Evolutionary conservation across 2,113 vertebrate genomes (phyloP).

Genomic region (Burhinus oedicnemus): DNA sequence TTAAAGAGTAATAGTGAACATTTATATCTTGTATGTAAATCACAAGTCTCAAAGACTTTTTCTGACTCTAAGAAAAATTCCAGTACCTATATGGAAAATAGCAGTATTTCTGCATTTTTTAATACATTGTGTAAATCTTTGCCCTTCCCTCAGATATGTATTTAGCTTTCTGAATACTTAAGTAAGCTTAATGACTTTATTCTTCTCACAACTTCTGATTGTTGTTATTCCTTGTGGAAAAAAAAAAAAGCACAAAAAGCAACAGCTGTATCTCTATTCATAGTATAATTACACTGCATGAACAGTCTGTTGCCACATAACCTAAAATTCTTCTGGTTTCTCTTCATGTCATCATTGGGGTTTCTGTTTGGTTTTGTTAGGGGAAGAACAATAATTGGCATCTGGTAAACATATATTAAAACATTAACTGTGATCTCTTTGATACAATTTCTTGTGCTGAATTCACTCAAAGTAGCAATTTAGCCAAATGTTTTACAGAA

Average conservation of each 20-base stretch:
- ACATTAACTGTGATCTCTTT: neutral
- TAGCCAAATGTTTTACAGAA: neutral
- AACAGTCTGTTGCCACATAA: slow-evolving; percentile 8
- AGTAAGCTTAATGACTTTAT: neutral
- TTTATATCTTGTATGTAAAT: neutral
- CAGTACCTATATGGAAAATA: neutral
- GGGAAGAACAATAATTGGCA: neutral
- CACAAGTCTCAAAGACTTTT: neutral
- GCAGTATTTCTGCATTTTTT: neutral
- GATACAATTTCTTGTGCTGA: neutral
- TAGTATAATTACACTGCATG: neutral
- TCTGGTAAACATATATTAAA: slow-evolving; percentile 7
- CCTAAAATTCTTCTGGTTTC: slow-evolving; percentile 1
- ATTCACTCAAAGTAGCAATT: neutral
- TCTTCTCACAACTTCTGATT: neutral
- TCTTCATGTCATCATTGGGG: neutral
- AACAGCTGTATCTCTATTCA: slow-evolving; percentile 10
- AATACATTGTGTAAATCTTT: neutral
- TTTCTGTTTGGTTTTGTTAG: neutral
- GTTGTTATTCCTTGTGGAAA: neutral
- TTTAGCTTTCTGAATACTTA: neutral
- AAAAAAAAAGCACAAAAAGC: neutral
- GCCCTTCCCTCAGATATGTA: neutral
- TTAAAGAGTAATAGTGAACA: neutral
- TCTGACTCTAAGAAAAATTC: neutral